Base-by-base conservation (phyloP, 1,140 invertebrate genomes). In the Drosophila teissieri region DNA sequence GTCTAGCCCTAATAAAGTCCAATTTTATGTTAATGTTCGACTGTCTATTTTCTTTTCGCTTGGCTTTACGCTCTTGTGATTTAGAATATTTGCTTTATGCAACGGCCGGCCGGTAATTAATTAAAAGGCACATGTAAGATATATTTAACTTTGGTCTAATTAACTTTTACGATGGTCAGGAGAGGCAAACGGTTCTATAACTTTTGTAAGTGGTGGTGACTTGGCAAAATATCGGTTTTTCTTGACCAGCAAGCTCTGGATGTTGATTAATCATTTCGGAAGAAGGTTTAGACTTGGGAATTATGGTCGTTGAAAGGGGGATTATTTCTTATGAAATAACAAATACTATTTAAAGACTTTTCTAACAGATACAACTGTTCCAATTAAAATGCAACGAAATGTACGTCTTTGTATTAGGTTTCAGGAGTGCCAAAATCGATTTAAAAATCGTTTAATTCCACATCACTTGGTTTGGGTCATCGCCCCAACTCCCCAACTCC, bases 21-120 rank as follows among this genome's bases (percentile, higher is more conserved):
- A 80, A 85, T 80, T 85, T 73, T 62, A 73, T 70, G 49, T 69
- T 79, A 70, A 79, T 73, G 63, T 56, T 34, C 17, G 31, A 17
- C 31, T 63, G 42, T 36, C 63, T 57, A 27, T 40, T 68, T 56
- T 46, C 34, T 34, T 15, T 37, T 48, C 10, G 37, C 31, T 45
- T 15, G 31, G 31, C 19, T 54, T 10, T 34, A n/a, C 22, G 24
- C 24, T 45, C 17, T n/a, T 17, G 39, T 14, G 39, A 52, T 4
- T 17, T 17, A 27, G 45, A 49, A 15, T 60, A 39, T 51, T 44
- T 39, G 44, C 10, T 74, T 73, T 70, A 76, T 80, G 64, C 78
- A 80, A 72, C 60, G 14, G 56, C 31, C 8, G 44, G 11, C 34
- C 15, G 58, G 49, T 56, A 78, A 77, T 82, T 82, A 69, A 77